phyloP scores from a whole-genome alignment of 2,113 vertebrate species.

The Dendrocopos noguchii region DNA sequence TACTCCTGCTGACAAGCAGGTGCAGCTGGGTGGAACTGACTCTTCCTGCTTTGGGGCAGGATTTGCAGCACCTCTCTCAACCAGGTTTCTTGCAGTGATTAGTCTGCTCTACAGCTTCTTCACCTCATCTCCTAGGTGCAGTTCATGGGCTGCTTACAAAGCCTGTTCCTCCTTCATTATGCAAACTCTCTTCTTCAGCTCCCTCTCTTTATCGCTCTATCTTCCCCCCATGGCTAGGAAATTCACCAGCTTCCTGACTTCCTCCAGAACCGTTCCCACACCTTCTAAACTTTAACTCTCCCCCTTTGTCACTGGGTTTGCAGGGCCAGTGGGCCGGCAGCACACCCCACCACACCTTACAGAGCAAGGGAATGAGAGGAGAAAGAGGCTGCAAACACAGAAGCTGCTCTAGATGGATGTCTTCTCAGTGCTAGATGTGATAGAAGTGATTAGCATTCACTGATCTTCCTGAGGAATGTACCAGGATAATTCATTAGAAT shows the following conservation, averaged over 20 bases:
- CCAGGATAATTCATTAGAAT: conserved; percentile 82
- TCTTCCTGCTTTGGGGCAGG: background rate
- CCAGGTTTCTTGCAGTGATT: background rate
- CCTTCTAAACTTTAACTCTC: background rate
- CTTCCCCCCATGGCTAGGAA: background rate
- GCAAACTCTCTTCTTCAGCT: background rate
- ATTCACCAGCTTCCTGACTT: background rate
- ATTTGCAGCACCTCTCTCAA: background rate
- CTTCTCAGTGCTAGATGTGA: conserved; percentile 78
- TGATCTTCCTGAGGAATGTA: conserved; percentile 80
- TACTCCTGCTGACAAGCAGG: background rate
- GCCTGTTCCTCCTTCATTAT: background rate
- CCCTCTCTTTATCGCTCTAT: background rate
- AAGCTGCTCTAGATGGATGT: conserved; percentile 70
- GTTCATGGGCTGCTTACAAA: background rate
- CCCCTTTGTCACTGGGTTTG: background rate
- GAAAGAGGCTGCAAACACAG: conserved; percentile 75
- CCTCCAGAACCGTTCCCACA: background rate
- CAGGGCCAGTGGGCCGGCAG: conserved; percentile 14
- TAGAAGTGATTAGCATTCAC: conserved; percentile 78
- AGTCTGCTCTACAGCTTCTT: background rate
- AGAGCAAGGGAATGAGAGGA: conserved; percentile 73
- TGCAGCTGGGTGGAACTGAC: background rate
- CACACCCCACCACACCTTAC: conserved; percentile 27
- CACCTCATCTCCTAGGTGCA: background rate